Evolutionary conservation across 2,888 invertebrate species (phyloP).

Genomic region (Marronus borbonicus): DNA sequence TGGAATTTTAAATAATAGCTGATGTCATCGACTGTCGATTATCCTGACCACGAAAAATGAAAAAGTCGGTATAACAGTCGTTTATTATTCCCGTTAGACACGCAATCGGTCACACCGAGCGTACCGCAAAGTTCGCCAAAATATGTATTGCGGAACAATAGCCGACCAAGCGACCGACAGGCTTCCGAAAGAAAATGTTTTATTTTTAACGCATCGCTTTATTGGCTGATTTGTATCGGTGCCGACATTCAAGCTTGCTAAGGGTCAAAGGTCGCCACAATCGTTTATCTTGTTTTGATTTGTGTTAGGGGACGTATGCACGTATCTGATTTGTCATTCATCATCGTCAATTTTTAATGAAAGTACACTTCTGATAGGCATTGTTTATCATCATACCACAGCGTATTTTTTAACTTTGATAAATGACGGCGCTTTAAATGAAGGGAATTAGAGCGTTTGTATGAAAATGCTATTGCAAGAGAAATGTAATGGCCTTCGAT

Average conservation of each 20-base stretch:
- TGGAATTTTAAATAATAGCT: not conserved
- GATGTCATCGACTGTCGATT: conserved; percentile 25
- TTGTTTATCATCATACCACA: not conserved
- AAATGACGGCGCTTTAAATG: no score
- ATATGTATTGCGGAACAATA: conserved; percentile 11
- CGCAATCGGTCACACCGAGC: not conserved
- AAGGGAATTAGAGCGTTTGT: no score
- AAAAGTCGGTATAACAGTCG: not conserved
- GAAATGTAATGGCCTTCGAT: no score
- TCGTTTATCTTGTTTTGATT: conserved; percentile 21
- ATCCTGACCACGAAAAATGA: not conserved
- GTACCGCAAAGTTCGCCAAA: conserved; percentile 11
- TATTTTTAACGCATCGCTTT: conserved; percentile 23
- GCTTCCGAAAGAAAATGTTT: not conserved
- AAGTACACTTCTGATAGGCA: not conserved
- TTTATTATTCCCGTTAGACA: conserved; percentile 11
- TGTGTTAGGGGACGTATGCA: not conserved
- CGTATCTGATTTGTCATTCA: not conserved
- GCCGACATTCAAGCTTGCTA: not conserved
- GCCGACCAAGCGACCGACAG: not conserved
- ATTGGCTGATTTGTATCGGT: conserved; percentile 22
- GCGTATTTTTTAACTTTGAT: no score
- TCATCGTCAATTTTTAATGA: conserved; percentile 8
- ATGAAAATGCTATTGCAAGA: no score
- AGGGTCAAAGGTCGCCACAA: conserved; percentile 18